These are phyloP conservation scores for Diarsia mendica DNA, from an alignment of 2,888 invertebrate genomes.

Conservation along the genomic window DNA sequence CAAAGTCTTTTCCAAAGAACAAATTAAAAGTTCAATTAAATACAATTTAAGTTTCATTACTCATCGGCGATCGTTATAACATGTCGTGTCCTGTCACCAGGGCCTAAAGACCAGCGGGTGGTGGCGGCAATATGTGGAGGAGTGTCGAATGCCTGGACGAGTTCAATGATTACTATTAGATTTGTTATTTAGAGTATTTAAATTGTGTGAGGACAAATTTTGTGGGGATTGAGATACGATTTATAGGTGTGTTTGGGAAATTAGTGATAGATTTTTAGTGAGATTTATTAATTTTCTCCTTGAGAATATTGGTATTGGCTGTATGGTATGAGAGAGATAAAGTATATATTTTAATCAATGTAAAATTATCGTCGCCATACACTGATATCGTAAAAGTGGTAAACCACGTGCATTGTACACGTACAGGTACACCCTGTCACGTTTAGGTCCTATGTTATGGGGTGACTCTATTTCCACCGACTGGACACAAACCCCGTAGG, in stretches of 20 bases:
- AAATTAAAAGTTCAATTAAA: slow-evolving; percentile 66
- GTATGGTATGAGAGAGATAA: neutral
- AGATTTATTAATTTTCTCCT: neutral
- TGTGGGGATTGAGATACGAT: neutral
- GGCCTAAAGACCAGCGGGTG: slow-evolving; percentile 71
- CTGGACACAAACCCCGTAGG: neutral
- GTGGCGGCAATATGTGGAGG: slow-evolving; percentile 66
- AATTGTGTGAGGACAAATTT: slow-evolving; percentile 39
- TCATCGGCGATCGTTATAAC: slow-evolving; percentile 66
- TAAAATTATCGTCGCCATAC: neutral
- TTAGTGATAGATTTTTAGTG: neutral
- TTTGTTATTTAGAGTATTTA: slow-evolving; percentile 60
- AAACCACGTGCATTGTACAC: neutral
- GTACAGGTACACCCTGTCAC: too few species aligned
- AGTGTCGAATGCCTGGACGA: slow-evolving; percentile 66
- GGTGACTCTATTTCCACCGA: neutral
- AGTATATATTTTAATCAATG: too few species aligned
- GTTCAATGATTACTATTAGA: slow-evolving; percentile 69
- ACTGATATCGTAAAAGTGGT: neutral
- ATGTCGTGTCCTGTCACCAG: slow-evolving; percentile 74
- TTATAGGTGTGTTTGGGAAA: neutral
- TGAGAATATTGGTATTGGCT: too few species aligned
- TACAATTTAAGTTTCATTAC: slow-evolving; percentile 65
- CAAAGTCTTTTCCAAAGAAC: slow-evolving; percentile 49
- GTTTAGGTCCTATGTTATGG: neutral